Evolutionary conservation across 2,113 vertebrate genomes (phyloP), one percentile per base, ranked within the genome.

Genomic region (Brachypteracias leptosomus): DNA sequence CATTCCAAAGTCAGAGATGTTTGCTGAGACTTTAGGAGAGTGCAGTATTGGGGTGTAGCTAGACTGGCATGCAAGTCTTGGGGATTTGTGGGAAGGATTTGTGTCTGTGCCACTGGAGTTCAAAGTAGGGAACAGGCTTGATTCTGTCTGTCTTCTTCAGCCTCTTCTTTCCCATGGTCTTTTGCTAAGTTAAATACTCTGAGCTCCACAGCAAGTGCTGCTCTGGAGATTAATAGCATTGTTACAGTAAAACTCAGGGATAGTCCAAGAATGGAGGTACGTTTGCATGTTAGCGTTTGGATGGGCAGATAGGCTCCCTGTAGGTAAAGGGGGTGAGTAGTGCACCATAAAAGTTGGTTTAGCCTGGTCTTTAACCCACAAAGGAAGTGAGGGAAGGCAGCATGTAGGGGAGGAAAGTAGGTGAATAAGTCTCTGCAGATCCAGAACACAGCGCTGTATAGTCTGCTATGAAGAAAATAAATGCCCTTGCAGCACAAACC

Each of bases 161-260:
- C 52, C 18, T 71, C 3, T 67, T 84, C 9, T 55, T 89, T 70
- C 10, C 20, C 6, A 1, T 16, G 4, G 6, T 58, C 31, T 85
- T 59, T 17, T 19, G 4, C 52, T 33, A 62, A 44, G 26, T 44
- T 38, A 47, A n/a, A 29, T 63, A 28, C 4, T 13, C 28, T 42
- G 33, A 51, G 14, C 26, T 79, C 52, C 31, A 19, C 28, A 62
- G n/a, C 8, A 46, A 38, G 59, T 59, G n/a, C 67, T 59, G 21
- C 52, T 76, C 42, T 79, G 77, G 58, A 49, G 31, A 9, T 31
- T 31, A 44, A 5, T 66, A 29, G 20, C 52, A 13, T 4, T 1
- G 0, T 63, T 89, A 10, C 16, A 42, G 21, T 71, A 44, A 25
- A 52, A 71, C 28, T 36, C 0, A 0, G 9, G 29, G 13, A 13